Conservation (phyloP, 2,797 vertebrate species). For the Gambelia wislizenii region DNA sequence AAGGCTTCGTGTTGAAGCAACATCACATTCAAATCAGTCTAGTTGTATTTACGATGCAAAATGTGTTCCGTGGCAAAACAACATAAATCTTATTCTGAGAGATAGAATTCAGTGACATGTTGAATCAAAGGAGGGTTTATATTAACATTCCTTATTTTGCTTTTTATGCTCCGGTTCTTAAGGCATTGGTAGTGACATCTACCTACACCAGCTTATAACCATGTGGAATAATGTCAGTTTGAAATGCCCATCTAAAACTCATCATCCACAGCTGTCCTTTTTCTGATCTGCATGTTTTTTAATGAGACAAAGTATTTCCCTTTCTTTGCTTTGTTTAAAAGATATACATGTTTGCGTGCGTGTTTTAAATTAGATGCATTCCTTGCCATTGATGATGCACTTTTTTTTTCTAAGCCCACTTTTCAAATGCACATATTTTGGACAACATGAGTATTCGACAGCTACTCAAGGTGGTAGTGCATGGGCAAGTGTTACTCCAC, state of each 20-base stretch:
- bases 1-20: not conserved
- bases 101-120: not conserved
- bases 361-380: no score
- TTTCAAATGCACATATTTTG: no score
- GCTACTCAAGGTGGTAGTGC: no score
- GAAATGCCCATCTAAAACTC: not conserved
- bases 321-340: no score
- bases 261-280: not conserved
- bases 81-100: not conserved
- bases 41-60: not conserved
- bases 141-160: not conserved
- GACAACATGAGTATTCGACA: no score
- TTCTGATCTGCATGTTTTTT: not conserved
- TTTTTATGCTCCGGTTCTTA: not conserved
- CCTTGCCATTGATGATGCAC: no score
- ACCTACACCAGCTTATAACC: not conserved
- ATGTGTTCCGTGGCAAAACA: not conserved
- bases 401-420: no score
- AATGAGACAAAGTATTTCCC: not conserved
- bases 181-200: no score
- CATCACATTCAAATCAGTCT: not conserved
- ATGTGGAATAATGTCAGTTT: no score
- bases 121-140: not conserved
- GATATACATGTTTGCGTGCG: no score
- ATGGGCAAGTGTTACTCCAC: no score